Conservation (phyloP, 2,888 invertebrate species). For the Fabriciana adippe region DNA sequence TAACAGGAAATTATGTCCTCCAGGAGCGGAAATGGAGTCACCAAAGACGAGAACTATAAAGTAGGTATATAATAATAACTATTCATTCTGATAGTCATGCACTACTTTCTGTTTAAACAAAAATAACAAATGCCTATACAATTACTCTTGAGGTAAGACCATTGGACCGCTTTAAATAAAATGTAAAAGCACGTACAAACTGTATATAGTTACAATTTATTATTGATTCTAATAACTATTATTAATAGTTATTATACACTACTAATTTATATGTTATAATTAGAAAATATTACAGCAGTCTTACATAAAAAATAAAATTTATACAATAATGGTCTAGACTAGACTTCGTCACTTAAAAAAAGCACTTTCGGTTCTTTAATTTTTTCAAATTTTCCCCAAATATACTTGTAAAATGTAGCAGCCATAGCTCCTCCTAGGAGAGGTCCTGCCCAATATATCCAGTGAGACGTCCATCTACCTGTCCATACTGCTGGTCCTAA, state of each 20-base stretch:
- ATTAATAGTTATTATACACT: too few species aligned
- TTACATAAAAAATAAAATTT: not conserved
- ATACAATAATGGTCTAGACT: not conserved
- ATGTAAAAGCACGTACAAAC: not conserved
- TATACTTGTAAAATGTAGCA: slow-evolving; percentile 55
- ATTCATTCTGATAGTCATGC: too few species aligned
- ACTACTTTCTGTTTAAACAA: too few species aligned
- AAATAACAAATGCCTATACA: not conserved
- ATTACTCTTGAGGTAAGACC: not conserved
- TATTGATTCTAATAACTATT: too few species aligned
- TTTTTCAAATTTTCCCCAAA: slow-evolving; percentile 51
- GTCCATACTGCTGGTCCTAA: slow-evolving; percentile 88
- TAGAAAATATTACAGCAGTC: not conserved
- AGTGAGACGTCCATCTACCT: slow-evolving; percentile 84
- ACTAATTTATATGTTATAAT: not conserved
- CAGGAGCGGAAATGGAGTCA: not conserved
- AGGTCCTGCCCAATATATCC: slow-evolving; percentile 88
- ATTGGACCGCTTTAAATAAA: not conserved
- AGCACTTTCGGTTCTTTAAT: slow-evolving; percentile 5
- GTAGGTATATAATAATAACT: too few species aligned
- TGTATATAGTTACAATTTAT: too few species aligned
- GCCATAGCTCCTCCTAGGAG: slow-evolving; percentile 56
- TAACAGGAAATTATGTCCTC: slow-evolving; percentile 11
- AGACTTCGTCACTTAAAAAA: slow-evolving; percentile 8
- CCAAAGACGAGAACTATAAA: not conserved